These are phyloP conservation scores for Sphaerodactylus townsendi DNA, from an alignment of 2,113 vertebrate species.

Conservation along the genomic window DNA sequence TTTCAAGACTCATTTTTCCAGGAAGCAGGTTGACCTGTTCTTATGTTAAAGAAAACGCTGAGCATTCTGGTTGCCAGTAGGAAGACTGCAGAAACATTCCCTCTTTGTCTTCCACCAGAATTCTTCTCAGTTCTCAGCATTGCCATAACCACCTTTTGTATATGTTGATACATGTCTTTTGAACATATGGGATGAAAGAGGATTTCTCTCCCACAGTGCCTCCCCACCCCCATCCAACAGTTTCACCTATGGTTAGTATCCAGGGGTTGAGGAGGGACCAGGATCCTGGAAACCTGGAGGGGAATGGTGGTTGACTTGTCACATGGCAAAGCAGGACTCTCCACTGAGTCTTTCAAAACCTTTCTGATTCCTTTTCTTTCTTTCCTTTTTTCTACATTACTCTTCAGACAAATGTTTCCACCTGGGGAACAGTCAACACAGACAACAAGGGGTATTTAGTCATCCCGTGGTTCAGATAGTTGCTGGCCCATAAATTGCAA, in stretches of 20 bases:
- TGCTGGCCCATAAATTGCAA: too few species aligned
- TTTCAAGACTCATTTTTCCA: constrained; percentile 62
- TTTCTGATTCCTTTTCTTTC: not conserved
- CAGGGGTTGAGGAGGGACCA: not conserved
- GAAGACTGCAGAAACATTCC: not conserved
- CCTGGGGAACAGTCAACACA: not conserved
- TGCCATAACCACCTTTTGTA: not conserved
- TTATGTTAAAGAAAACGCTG: not conserved
- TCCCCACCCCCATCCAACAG: not conserved
- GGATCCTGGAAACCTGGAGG: not conserved
- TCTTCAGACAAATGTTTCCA: not conserved
- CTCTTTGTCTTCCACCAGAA: not conserved
- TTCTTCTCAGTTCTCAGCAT: not conserved
- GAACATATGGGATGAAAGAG: too few species aligned
- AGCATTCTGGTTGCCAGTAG: not conserved
- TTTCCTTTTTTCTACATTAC: not conserved
- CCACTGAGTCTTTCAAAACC: not conserved
- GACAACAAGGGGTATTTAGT: not conserved
- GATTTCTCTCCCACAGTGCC: not conserved
- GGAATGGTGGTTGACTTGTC: not conserved
- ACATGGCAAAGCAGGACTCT: not conserved
- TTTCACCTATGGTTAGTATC: not conserved
- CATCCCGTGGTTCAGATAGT: too few species aligned
- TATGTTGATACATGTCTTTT: not conserved
- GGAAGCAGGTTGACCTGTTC: constrained; percentile 52